Base-by-base conservation (phyloP, 2,113 vertebrate genomes). In the Poeciliopsis prolifica region DNA sequence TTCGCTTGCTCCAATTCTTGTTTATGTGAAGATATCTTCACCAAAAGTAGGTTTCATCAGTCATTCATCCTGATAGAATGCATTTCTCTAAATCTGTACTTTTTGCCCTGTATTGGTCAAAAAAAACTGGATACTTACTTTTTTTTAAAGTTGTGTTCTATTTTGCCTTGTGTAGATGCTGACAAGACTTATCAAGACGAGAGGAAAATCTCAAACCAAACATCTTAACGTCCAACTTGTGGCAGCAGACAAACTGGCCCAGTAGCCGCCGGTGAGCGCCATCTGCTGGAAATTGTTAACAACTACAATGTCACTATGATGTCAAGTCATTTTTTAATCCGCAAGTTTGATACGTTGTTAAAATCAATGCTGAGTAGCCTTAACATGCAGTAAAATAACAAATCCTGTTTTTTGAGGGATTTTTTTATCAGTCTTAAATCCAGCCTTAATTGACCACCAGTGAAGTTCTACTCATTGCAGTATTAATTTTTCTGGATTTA, bases 181-280 rank as follows among this genome's bases (percentile, higher is more conserved):
- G 91, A 97, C 99, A 72, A 96, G 97, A 87, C 87, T 99, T 91
- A 99, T 99, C 93, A 99, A 99, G 93, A 99, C 98, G 26, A 95
- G 98, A 92, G 98, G 98, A 71, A 99, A 99, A 90, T 98, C 97
- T 90, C 98, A 99, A 90, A 97, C 97, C 81, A 99, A 99, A 89
- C 98, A 99, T 91, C 96, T 99, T 77, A 99, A 98, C 68, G 97
- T 99, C 87, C 98, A 99, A 93, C 95, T 99, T 95, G 98, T 99
- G 82, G 98, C 98, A 68, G 96, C 98, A 88, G 98, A 99, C 91
- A 99, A 99, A 90, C 94, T 99, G 72, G 96, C 97, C 78, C 98
- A 99, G 78, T 99, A 97, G 86, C 97, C 97, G 40, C 95, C 97
- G 0, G 98, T 99, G 93, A 97, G 95, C 94, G 81, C 58, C 75